Conservation (phyloP, 2,797 vertebrate genomes). For the Tragopan temminckii region DNA sequence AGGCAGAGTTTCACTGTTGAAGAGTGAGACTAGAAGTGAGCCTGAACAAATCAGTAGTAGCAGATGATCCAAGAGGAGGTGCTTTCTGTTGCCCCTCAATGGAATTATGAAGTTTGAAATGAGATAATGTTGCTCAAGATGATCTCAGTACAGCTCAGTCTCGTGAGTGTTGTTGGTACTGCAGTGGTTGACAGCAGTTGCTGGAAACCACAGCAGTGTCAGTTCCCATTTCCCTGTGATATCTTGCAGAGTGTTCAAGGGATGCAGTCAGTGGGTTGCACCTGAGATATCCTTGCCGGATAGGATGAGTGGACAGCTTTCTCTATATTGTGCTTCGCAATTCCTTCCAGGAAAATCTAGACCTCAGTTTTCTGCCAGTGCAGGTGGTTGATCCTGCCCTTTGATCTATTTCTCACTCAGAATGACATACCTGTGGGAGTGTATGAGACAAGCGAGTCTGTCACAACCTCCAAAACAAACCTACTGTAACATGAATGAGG, state of each 20-base stretch:
- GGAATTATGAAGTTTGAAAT: not conserved
- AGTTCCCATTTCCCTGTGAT: not conserved
- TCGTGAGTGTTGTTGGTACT: not conserved
- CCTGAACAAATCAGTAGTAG: not conserved
- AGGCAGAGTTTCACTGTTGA: not conserved
- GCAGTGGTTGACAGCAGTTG: not conserved
- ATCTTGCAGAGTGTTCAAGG: not conserved
- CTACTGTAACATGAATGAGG: rapidly evolving
- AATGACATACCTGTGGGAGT: rapidly evolving
- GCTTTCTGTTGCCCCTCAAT: not conserved
- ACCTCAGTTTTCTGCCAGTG: not conserved
- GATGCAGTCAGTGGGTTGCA: not conserved
- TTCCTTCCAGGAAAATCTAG: not conserved
- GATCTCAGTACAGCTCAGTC: not conserved
- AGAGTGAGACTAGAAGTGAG: not conserved
- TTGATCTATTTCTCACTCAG: not conserved
- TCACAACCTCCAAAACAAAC: not conserved
- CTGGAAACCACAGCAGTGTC: rapidly evolving
- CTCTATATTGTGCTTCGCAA: not conserved
- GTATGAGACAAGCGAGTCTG: not conserved
- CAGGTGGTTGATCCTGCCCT: not conserved
- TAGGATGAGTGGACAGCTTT: not conserved
- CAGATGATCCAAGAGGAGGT: not conserved
- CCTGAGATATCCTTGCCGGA: not conserved
- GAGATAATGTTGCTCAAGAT: not conserved